Evolutionary conservation across 1,140 invertebrate genomes (phyloP).

Genomic region (Drosophila watanabei): DNA sequence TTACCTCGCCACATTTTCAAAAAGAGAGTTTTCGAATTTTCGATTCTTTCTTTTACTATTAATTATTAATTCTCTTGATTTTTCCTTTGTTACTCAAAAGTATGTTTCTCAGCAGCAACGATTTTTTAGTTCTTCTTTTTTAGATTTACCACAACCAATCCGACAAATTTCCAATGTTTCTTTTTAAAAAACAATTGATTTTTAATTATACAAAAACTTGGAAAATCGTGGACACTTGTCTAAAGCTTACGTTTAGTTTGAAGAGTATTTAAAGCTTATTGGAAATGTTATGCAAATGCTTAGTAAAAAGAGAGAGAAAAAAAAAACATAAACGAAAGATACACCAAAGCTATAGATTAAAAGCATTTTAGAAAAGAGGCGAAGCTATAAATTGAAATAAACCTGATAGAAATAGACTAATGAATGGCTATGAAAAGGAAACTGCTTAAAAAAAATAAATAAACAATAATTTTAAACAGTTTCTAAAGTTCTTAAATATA

Average conservation of each 20-base stretch:
- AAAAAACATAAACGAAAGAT: constrained; percentile 7
- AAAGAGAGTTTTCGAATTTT: constrained; percentile 48
- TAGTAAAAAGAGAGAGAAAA: constrained; percentile 49
- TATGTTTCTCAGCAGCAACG: constrained; percentile 27
- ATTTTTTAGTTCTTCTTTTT: constrained; percentile 46
- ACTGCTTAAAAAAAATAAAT: constrained; percentile 20
- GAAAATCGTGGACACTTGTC: constrained; percentile 46
- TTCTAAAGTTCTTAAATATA: constrained; percentile 7
- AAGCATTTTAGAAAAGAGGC: constrained; percentile 28
- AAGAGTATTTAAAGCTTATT: constrained; percentile 63
- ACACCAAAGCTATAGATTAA: constrained; percentile 23
- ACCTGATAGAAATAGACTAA: constrained; percentile 25
- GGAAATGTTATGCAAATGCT: constrained; percentile 68
- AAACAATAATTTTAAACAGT: constrained; percentile 18
- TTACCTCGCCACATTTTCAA: constrained; percentile 73
- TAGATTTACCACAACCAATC: constrained; percentile 69
- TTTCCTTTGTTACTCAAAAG: constrained; percentile 46
- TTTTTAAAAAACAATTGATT: constrained; percentile 15
- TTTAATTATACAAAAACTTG: constrained; percentile 13
- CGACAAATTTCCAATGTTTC: constrained; percentile 44
- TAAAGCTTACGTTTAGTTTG: constrained; percentile 65
- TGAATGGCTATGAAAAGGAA: constrained; percentile 13
- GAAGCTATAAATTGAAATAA: constrained; percentile 17
- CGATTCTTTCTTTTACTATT: constrained; percentile 35
- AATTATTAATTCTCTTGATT: constrained; percentile 37